These are phyloP conservation scores for Emys orbicularis DNA, from an alignment of 2,797 vertebrate genomes.

Conservation along the genomic window DNA sequence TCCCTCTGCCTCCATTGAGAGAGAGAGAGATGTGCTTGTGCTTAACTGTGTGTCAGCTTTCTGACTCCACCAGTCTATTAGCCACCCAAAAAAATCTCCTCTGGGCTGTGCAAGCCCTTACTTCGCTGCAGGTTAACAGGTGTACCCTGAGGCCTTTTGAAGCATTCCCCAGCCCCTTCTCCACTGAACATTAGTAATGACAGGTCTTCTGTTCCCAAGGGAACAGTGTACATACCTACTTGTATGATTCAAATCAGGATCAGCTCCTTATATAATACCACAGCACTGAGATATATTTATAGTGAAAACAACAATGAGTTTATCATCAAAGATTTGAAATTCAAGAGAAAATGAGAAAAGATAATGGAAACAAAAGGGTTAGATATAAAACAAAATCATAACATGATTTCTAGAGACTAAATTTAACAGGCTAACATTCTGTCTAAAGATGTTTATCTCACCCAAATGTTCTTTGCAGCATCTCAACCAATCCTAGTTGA, in stretches of 20 bases:
- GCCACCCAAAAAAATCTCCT: not conserved
- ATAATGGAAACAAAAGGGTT: not conserved
- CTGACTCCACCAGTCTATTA: no score
- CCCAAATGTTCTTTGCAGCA: not conserved
- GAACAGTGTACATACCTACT: not conserved
- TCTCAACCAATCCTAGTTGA: not conserved
- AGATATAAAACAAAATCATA: not conserved
- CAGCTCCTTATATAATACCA: not conserved
- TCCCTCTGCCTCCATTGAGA: no score
- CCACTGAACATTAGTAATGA: not conserved
- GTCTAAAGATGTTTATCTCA: not conserved
- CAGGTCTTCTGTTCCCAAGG: not conserved
- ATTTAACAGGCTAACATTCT: not conserved
- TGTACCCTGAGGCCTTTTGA: not conserved
- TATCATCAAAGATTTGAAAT: not conserved
- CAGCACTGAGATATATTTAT: not conserved
- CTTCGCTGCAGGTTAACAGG: not conserved
- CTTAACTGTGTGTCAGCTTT: no score
- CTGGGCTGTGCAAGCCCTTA: not conserved
- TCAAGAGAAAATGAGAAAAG: not conserved
- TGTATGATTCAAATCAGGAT: not conserved
- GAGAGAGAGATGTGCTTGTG: no score
- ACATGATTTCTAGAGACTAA: not conserved
- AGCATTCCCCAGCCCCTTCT: not conserved
- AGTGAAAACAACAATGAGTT: not conserved